A percentile compares a stretch with the other conserved stretches of the same genome.
These are phyloP conservation scores for Pedionomus torquatus DNA, from an alignment of 2,113 vertebrate species.

Conservation along the genomic window DNA sequence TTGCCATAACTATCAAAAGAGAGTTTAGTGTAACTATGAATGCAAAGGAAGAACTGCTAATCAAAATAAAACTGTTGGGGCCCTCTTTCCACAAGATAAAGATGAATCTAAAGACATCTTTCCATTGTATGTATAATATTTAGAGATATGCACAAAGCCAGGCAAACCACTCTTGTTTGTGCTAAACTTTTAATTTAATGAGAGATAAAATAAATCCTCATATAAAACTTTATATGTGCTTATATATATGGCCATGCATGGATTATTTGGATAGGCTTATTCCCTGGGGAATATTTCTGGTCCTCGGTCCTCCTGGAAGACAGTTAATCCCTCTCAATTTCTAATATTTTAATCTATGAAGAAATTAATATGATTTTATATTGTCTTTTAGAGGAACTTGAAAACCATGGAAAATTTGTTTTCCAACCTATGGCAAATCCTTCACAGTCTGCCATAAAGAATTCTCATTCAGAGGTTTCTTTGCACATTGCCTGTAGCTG, in stretches of 20 bases:
- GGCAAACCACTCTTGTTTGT: neutral
- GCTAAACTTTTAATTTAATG: neutral
- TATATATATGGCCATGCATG: neutral
- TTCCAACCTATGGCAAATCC: neutral
- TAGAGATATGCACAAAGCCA: neutral
- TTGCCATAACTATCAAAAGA: neutral
- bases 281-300: neutral
- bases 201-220: neutral
- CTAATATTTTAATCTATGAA: neutral
- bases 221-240: neutral
- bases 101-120: neutral
- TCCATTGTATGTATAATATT: neutral
- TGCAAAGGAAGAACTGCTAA: neutral
- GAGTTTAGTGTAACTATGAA: fast-evolving
- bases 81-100: neutral
- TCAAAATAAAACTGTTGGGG: neutral
- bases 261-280: neutral
- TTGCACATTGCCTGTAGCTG: neutral
- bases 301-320: neutral
- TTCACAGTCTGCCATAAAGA: neutral
- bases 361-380: neutral
- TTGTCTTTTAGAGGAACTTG: neutral
- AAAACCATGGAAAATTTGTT: neutral
- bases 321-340: neutral
- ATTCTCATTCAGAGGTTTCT: neutral